Evolutionary conservation across 2,888 invertebrate species (phyloP), one percentile per base, ranked within the genome.

Genomic region (Baronia brevicornis): DNA sequence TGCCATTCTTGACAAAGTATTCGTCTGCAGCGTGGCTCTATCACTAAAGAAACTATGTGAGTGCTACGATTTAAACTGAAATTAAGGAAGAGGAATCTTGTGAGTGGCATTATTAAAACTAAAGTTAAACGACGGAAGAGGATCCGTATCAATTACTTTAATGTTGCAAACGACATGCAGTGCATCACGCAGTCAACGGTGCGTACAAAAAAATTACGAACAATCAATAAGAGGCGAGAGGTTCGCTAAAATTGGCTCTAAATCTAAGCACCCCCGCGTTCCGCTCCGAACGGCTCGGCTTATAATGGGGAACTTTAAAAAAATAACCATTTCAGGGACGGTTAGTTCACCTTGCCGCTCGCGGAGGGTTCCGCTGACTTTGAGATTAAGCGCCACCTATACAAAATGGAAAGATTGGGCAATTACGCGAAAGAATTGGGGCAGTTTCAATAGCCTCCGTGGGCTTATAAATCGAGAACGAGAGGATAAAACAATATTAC

Each of bases 271-370:
- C 63, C 60, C 65, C 67, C 59, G 29, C 29, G 4, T n/a, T 19
- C 23, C 59, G 48, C 52, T 52, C 60, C 54, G 65, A 58, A 61
- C 56, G 54, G 54, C 43, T 41, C 51, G 53, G 38, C 38, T 54
- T 51, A 55, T 57, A 59, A 58, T 48, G 57, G 67, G 64, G 64
- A 65, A 65, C 55, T 63, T 65, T 62, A 66, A 72, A 71, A 35
- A 78, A 77, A 71, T 71, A 72, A 66, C 69, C 69, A 69, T 73
- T 75, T 73, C 68, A 71, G 65, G 75, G 71, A 58, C 66, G 67
- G 73, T 65, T 77, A 62, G 61, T 59, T 65, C 64, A 69, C 68
- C 69, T 67, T 59, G 48, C 46, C 45, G 45, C 43, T 48, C 44
- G 46, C 44, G 25, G 44, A 45, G 51, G 48, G 51, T 37, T 36